Conservation (phyloP, 2,888 invertebrate genomes). For the Euphydryas editha region DNA sequence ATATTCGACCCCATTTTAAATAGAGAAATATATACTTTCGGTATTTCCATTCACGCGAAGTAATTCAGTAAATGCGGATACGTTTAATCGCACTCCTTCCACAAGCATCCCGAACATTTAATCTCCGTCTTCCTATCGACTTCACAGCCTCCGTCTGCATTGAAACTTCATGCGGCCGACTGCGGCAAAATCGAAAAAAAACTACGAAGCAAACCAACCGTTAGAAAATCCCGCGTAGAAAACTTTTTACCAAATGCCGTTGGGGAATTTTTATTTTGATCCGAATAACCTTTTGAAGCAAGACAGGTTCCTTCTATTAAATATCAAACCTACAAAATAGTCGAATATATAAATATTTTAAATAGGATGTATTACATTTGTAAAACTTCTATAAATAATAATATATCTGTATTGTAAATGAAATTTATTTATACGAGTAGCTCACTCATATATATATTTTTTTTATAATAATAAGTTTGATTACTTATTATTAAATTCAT, state of each 20-base stretch:
- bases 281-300: constrained; percentile 6
- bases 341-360: too few relatives aligned
- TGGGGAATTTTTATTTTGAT: constrained; percentile 15
- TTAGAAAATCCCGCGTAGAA: constrained; percentile 34
- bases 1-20: not conserved
- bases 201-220: constrained; percentile 38
- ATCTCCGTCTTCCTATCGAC: constrained; percentile 39
- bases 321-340: too few relatives aligned
- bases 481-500: too few relatives aligned
- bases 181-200: constrained; percentile 43
- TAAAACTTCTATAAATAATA: too few relatives aligned
- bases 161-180: constrained; percentile 39
- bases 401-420: too few relatives aligned
- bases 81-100: constrained; percentile 35
- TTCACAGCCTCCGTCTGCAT: constrained; percentile 31
- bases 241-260: constrained; percentile 27
- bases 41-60: constrained; percentile 9
- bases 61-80: constrained; percentile 27
- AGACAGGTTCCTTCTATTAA: constrained; percentile 3
- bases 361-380: too few relatives aligned
- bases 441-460: too few relatives aligned
- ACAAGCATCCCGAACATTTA: constrained; percentile 36
- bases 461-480: too few relatives aligned
- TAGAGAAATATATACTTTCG: not conserved
- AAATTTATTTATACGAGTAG: too few relatives aligned